These are phyloP conservation scores for Anarhynchus alexandrinus DNA, from an alignment of 2,113 vertebrate genomes.

Conservation along the genomic window DNA sequence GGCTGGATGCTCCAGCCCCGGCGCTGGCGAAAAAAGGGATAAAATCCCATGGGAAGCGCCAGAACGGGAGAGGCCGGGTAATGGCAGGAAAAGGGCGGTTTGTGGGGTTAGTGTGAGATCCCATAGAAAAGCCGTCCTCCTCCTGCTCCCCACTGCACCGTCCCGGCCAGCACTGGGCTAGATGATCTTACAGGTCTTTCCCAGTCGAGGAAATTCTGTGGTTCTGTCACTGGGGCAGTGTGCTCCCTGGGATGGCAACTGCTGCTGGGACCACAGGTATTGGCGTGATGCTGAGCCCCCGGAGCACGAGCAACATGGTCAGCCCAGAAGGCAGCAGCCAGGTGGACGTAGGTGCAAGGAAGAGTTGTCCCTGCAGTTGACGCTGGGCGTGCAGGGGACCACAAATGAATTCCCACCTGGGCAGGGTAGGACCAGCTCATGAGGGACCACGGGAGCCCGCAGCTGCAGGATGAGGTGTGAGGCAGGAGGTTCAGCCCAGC, in stretches of 20 bases:
- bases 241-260: too few species aligned
- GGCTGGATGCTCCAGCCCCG: background rate
- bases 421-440: background rate
- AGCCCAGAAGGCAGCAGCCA: background rate
- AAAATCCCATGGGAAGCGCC: background rate
- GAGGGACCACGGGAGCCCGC: background rate
- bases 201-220: too few species aligned
- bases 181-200: too few species aligned
- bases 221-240: background rate
- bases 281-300: background rate
- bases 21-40: background rate
- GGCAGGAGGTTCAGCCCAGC: background rate
- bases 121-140: background rate
- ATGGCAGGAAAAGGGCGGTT: background rate
- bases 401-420: background rate
- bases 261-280: background rate
- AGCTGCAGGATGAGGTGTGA: rapidly evolving
- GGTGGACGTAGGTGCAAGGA: background rate
- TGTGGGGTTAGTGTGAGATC: background rate
- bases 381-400: background rate
- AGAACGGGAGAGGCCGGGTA: rapidly evolving
- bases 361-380: background rate
- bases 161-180: background rate
- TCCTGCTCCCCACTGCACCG: background rate
- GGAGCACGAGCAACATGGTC: background rate